Base-by-base conservation (phyloP, 2,113 vertebrate genomes). In the Nerophis ophidion region DNA sequence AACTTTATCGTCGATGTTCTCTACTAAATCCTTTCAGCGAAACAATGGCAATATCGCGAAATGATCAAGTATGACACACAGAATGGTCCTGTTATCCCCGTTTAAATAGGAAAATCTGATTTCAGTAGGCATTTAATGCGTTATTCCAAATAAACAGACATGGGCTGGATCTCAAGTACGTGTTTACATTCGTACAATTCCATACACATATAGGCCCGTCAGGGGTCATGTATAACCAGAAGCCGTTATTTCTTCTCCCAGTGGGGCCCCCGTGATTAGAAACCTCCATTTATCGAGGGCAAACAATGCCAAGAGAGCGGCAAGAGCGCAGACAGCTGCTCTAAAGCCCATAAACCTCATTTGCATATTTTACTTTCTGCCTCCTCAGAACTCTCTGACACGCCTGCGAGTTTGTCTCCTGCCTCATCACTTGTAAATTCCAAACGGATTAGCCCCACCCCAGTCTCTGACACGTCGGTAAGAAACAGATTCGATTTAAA, bases 381-480 rank as follows among this genome's bases (percentile, higher is more conserved):
- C 63, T 80, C 68, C 80, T 74, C 68, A 2, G 58, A 58, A 68
- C 73, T 75, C 65, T 63, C 55, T 79, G 86, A 84, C 80, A 81
- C 33, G 68, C 75, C n/a, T 49, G 73, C 48, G 42, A 84, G 82
- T 86, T 84, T 83, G 82, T 83, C 81, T 83, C 66, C 64, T 70
- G 74, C 85, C 75, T 85, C 86, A 88, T 89, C 85, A 77, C 80
- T 83, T 53, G 72, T 79, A 81, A 84, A 87, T 85, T 86, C 79
- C 80, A 75, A 85, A 82, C 73, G 84, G 86, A 89, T 90, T 90
- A 89, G 75, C 80, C 81, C 46, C 58, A 19, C 58, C 77, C 73
- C 81, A 65, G 74, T 85, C 77, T 82, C 80, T 78, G 84, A 81
- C 82, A 77, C 68, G 76, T 82, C 66, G 66, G 74, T 74, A 70